These are phyloP conservation scores for Macquaria ambigua DNA, from an alignment of 2,113 vertebrate genomes.

Conservation along the genomic window DNA sequence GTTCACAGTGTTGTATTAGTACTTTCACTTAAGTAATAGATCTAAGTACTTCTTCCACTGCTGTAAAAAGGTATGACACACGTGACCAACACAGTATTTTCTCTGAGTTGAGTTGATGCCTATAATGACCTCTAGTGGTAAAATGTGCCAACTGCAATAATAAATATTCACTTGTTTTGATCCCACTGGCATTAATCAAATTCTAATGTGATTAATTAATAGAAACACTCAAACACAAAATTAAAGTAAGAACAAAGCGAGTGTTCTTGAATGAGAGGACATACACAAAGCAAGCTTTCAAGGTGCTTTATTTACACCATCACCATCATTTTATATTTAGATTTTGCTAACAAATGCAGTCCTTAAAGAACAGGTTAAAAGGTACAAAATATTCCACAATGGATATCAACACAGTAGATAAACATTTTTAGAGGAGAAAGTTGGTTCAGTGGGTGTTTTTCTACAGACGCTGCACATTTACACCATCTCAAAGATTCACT, in stretches of 20 bases:
- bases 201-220: background rate
- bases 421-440: background rate
- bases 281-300: conserved; percentile 5
- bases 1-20: too few species aligned
- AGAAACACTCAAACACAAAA: background rate
- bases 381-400: conserved; percentile 36
- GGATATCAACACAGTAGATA: background rate
- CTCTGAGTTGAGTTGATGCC: background rate
- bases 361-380: conserved; percentile 31
- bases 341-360: conserved; percentile 64
- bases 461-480: conserved; percentile 16
- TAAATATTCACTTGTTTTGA: background rate
- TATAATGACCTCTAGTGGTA: background rate
- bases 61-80: too few species aligned
- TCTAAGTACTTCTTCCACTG: too few species aligned
- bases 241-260: background rate
- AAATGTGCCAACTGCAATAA: background rate
- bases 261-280: background rate
- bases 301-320: conserved; percentile 47
- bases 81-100: too few species aligned
- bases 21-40: too few species aligned
- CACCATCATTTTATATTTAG: conserved; percentile 62
- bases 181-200: background rate
- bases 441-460: background rate
- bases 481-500: background rate